Percentiles rank a stretch among this genome's conserved stretches.
Conservation (phyloP, 2,888 invertebrate species). For the Dasysyrphus tricinctus region DNA sequence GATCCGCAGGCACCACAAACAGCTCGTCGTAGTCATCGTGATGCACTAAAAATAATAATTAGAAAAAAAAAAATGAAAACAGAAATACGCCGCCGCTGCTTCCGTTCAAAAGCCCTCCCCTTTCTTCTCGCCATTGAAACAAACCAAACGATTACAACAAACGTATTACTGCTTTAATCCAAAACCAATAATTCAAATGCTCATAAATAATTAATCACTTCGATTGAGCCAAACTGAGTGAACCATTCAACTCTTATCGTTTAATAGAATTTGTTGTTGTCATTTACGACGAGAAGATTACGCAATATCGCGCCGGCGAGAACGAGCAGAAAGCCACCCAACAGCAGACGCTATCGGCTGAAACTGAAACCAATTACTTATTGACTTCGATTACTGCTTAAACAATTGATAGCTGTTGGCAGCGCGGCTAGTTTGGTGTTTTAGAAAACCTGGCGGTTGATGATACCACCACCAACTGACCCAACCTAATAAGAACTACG, state of each 20-base stretch:
- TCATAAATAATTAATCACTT: constrained; percentile 69
- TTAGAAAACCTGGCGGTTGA: constrained; percentile 15
- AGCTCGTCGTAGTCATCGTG: constrained; percentile 52
- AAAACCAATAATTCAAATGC: constrained; percentile 44
- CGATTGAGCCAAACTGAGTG: constrained; percentile 45
- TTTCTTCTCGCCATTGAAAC: background rate
- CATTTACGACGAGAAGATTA: constrained; percentile 31
- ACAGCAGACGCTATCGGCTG: constrained; percentile 50
- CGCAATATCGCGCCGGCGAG: constrained; percentile 45
- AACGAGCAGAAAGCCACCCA: constrained; percentile 35
- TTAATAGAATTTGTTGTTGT: constrained; percentile 9
- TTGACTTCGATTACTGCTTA: constrained; percentile 26
- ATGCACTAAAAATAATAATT: constrained; percentile 55
- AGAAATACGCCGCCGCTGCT: constrained; percentile 24
- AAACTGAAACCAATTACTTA: constrained; percentile 34
- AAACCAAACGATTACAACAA: background rate
- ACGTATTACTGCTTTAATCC: constrained; percentile 31
- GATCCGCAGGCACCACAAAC: constrained; percentile 65
- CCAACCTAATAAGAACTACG: constrained; percentile 41
- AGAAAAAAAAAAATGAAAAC: constrained; percentile 44
- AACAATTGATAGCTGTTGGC: constrained; percentile 47
- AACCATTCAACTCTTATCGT: constrained; percentile 52
- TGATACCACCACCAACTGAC: constrained; percentile 32
- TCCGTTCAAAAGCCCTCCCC: background rate
- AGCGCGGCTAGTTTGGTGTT: constrained; percentile 16